Conservation (phyloP, 1,140 invertebrate genomes). For the Macrostomum lignano region DNA sequence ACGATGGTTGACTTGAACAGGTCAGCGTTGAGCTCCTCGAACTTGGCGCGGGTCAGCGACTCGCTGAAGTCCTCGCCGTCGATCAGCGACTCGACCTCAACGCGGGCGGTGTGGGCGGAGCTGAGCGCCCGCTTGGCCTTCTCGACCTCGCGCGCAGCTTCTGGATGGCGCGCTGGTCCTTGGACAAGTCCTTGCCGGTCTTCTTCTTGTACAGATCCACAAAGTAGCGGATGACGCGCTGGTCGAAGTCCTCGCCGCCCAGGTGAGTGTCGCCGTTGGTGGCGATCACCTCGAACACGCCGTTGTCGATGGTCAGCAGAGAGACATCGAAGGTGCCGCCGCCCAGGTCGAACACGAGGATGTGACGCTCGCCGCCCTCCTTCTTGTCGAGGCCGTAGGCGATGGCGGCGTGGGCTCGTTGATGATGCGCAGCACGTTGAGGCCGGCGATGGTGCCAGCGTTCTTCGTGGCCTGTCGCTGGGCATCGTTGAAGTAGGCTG, state of each 20-base stretch:
- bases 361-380: slow-evolving; percentile 51
- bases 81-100: slow-evolving; percentile 96
- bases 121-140: slow-evolving; percentile 86
- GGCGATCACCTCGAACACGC: slow-evolving; percentile 58
- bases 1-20: slow-evolving; percentile 10
- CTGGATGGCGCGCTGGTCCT: slow-evolving; percentile 41
- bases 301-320: slow-evolving; percentile 88
- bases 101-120: slow-evolving; percentile 71
- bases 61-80: slow-evolving; percentile 97
- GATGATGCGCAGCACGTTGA: slow-evolving; percentile 77
- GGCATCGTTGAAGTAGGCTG: slow-evolving; percentile 31
- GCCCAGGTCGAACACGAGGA: slow-evolving; percentile 91
- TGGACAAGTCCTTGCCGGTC: slow-evolving; percentile 4
- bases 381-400: slow-evolving; percentile 35
- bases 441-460: slow-evolving; percentile 73
- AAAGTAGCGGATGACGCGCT: slow-evolving; percentile 89
- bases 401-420: slow-evolving; percentile 59
- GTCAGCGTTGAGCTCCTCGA: slow-evolving; percentile 81
- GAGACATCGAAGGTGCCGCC: slow-evolving; percentile 99
- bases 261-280: slow-evolving; percentile 96
- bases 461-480: slow-evolving; percentile 37
- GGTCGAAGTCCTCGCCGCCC: slow-evolving; percentile 90
- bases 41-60: slow-evolving; percentile 85
- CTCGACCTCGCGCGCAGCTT: slow-evolving; percentile 81
- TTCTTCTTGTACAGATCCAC: slow-evolving; percentile 17